Evolutionary conservation across 2,113 vertebrate genomes (phyloP), one percentile per base, ranked within the genome.

Genomic region (Gambusia holbrooki): DNA sequence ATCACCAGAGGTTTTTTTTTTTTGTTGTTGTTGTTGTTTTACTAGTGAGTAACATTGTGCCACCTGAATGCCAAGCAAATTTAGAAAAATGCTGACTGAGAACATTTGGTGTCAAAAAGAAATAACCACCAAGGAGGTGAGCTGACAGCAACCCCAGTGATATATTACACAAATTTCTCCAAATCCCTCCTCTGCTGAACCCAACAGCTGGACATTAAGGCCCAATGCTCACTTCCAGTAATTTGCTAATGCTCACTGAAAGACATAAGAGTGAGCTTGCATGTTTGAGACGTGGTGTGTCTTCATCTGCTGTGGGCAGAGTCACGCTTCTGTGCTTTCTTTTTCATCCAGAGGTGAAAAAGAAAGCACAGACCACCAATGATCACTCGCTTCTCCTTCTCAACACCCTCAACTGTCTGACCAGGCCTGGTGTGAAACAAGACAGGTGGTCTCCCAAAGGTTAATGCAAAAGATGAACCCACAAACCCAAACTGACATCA

Each of bases 371-470:
- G 86, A 85, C 88, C 84, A 87, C 87, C 89, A 91, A 83, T 81
- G 81, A 86, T 81, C 67, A 71, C 66, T 10, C 54, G 10, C 77
- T 62, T 40, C 62, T 54, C 68, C 73, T 77, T 60, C 69, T 79
- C 73, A 27, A 62, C n/a, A 62, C 67, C 61, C 66, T 45, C 79
- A 65, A 82, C 69, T 72, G 77, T 86, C 82, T 29, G 76, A 87
- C 79, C 74, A 87, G 78, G 29, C 64, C 54, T 35, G 64, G 37
- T 81, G 79, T 74, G 76, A 72, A 84, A 75, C 83, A 61, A 86
- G 85, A 90, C 91, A 92, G 91, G 90, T 92, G 92, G 89, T 91
- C 90, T 73, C 45, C 19, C 42, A 27, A 79, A 79, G 71, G 70
- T 69, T 87, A 86, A 91, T 71, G 88, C 73, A 71, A 58, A 83